Evolutionary conservation across 2,797 vertebrate species (phyloP).

Genomic region (Enteromius treurensis): DNA sequence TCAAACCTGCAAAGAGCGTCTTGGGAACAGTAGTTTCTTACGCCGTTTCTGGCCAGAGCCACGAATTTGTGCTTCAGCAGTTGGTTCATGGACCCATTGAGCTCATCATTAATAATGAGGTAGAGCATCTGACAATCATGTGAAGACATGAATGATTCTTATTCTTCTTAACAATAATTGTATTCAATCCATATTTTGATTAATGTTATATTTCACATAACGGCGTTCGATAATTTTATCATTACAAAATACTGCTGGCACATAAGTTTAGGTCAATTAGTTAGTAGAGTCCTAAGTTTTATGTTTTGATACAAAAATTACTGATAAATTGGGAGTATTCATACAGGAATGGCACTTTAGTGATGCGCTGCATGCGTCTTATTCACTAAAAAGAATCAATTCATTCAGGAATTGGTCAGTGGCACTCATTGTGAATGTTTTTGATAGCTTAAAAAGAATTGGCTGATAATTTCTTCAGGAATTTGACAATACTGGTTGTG

Average conservation of each 20-base stretch:
- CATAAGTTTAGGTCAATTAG: background rate
- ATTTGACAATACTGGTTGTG: background rate
- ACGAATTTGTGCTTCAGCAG: constrained; percentile 92
- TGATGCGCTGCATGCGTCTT: background rate
- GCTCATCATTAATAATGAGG: constrained; percentile 96
- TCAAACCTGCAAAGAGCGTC: constrained; percentile 80
- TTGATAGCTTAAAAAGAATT: background rate
- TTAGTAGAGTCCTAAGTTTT: background rate
- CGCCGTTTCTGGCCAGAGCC: constrained; percentile 86
- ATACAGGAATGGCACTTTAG: background rate
- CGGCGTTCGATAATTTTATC: background rate
- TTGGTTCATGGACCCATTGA: constrained; percentile 87
- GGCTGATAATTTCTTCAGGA: background rate
- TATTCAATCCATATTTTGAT: background rate
- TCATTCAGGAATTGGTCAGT: background rate
- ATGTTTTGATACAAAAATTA: background rate
- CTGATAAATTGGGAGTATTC: background rate
- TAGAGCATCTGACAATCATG: constrained; percentile 55
- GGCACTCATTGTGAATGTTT: background rate
- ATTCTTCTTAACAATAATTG: background rate
- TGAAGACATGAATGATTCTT: background rate
- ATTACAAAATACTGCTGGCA: background rate
- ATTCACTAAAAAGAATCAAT: background rate
- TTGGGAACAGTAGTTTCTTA: constrained; percentile 94
- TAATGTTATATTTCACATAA: no score